Percentiles rank a stretch among this genome's conserved stretches.
phyloP scores from a whole-genome alignment of 2,797 vertebrate genomes.

The Acanthiza pusilla region DNA sequence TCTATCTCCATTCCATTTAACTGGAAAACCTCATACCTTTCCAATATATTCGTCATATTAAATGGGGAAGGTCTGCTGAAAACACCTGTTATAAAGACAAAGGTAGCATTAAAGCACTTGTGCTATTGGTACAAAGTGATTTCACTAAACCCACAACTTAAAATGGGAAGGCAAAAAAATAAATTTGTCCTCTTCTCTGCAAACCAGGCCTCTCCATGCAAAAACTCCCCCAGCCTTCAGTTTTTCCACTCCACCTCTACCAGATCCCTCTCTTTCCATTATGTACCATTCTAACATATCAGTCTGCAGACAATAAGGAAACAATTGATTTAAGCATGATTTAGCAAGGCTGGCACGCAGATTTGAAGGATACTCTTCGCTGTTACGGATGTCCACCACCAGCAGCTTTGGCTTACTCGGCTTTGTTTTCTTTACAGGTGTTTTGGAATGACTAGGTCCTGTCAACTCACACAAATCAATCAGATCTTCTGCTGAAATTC shows the following conservation, averaged over 20 bases:
- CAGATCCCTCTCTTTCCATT: neutral
- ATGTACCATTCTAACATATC: neutral
- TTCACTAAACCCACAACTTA: neutral
- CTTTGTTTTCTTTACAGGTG: slow-evolving; percentile 84
- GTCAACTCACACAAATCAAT: slow-evolving; percentile 93
- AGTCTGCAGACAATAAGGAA: neutral
- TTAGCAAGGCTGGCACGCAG: neutral
- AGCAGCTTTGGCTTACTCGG: slow-evolving; percentile 91
- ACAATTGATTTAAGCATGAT: neutral
- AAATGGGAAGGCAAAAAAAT: neutral
- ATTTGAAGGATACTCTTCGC: slow-evolving; percentile 93
- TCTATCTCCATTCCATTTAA: neutral
- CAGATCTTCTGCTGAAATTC: slow-evolving; percentile 95
- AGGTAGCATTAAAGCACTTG: neutral
- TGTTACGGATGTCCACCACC: slow-evolving; percentile 90
- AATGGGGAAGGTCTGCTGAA: neutral
- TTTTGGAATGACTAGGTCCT: slow-evolving; percentile 78
- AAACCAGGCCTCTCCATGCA: neutral
- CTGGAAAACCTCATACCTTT: neutral
- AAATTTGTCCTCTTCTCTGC: neutral
- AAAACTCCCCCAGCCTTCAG: accelerated
- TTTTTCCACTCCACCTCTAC: neutral
- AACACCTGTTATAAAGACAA: neutral
- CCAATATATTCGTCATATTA: neutral
- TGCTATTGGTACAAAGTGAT: neutral